Base-by-base conservation (phyloP, 1,140 invertebrate species). In the Pachypeltis micranthus region DNA sequence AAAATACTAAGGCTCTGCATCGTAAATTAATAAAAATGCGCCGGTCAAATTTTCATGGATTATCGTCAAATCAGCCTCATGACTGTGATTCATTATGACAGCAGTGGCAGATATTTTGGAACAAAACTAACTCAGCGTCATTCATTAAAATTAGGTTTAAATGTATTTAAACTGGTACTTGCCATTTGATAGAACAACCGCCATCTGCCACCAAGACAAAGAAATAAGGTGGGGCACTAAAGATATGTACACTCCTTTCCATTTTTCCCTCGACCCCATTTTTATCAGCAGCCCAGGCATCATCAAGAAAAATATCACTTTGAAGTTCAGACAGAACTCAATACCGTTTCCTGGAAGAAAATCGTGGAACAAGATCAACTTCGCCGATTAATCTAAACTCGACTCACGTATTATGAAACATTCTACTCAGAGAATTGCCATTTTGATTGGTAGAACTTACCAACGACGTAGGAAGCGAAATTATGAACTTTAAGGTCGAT, bases 211-310 rank as follows among this genome's bases (percentile, higher is more conserved):
- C 90, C 90, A 93, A 69, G 87, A 88, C 3, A 91, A 76, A 0
- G 87, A 89, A 0, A 92, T 87, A 54, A 89, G 88, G 73, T 93
- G 90, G 0, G 90, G 90, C 39, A 93, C 82, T 0, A 91, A 73
- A 28, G 80, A 83, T 62, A 83, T 84, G 68, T 90, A 90, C 14
- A 83, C 83, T 0, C 90, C 90, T 57, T 83, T 79, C 87, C 88
- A 91, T 55, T 81, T 79, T 14, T 85, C 81, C 29, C 84, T 76
- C 0, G 79, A 78, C 1, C 88, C 86, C 81, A 93, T 85, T 66
- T 82, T 77, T 0, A 84, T 67, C 56, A 91, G 80, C 19, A 91
- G 81, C 0, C 84, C 70, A 0, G 87, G 87, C 58, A 91, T 89
- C 4, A 87, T 69, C 0, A 89, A 71, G 67, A 90, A 90, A 63